Conservation (phyloP, 2,888 invertebrate species). For the Amblyjoppa fuscipennis region DNA sequence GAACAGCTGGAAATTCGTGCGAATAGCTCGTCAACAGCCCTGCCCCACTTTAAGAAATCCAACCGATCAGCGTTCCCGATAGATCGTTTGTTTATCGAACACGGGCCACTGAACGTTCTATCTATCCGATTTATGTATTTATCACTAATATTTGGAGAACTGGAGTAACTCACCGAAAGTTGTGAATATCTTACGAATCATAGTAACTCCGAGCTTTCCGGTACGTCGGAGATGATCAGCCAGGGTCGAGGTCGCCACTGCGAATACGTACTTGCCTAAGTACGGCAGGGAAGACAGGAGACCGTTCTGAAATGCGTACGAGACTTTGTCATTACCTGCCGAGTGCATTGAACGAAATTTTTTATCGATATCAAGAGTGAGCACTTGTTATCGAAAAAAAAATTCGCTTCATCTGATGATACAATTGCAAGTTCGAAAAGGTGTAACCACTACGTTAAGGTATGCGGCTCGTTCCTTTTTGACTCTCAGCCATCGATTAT, state of each 20-base stretch:
- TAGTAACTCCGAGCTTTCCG: slow-evolving; percentile 90
- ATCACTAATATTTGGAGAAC: background rate
- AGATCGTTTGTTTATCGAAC: slow-evolving; percentile 54
- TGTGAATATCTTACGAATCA: slow-evolving; percentile 90
- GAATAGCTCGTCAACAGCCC: background rate
- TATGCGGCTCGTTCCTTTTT: background rate
- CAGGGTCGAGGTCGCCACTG: slow-evolving; percentile 90
- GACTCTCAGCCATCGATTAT: background rate
- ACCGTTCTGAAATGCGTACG: slow-evolving; percentile 88
- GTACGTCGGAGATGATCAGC: slow-evolving; percentile 90
- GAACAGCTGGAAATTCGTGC: slow-evolving; percentile 85
- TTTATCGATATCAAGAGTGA: background rate
- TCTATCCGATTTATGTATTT: background rate
- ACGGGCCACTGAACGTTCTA: slow-evolving; percentile 51
- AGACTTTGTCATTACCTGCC: background rate
- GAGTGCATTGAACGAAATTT: background rate
- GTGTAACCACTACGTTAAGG: too few species aligned
- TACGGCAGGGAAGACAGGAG: slow-evolving; percentile 94
- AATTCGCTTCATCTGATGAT: too few species aligned
- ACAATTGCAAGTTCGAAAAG: too few species aligned
- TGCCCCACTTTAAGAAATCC: slow-evolving; percentile 32
- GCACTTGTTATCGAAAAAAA: too few species aligned
- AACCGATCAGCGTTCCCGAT: slow-evolving; percentile 20
- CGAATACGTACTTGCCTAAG: slow-evolving; percentile 94
- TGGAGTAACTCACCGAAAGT: slow-evolving; percentile 86